A percentile compares a stretch with the other conserved stretches of the same genome.
These are phyloP conservation scores for Cecidostiba fungosa DNA, from an alignment of 2,888 invertebrate species.

Conservation along the genomic window DNA sequence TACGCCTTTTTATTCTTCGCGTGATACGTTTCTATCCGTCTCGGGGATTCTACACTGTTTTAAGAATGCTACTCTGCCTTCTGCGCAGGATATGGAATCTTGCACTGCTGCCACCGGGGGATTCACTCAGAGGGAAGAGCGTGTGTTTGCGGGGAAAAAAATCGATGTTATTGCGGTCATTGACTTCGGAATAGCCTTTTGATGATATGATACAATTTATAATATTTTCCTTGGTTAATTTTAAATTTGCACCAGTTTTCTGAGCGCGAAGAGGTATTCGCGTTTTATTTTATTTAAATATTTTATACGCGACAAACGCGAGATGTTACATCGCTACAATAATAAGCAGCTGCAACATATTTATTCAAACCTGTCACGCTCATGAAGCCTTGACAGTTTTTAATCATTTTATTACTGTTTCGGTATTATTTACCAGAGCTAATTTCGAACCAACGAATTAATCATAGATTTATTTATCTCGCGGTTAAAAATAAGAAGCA, in stretches of 20 bases:
- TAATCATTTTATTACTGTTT: not conserved
- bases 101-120: not conserved
- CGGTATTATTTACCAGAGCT: not conserved
- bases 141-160: not conserved
- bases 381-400: not conserved
- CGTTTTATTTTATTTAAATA: too few species aligned
- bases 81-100: constrained; percentile 18
- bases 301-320: too few species aligned
- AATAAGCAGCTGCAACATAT: not conserved
- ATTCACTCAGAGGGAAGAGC: not conserved
- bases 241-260: too few species aligned
- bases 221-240: too few species aligned
- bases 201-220: too few species aligned
- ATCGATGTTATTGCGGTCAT: not conserved
- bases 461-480: not conserved
- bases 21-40: constrained; percentile 51
- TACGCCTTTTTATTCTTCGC: not conserved
- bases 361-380: not conserved
- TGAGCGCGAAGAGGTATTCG: too few species aligned
- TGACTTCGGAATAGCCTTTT: too few species aligned
- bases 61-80: constrained; percentile 34
- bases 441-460: not conserved
- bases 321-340: not conserved
- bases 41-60: constrained; percentile 12
- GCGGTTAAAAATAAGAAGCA: constrained; percentile 27